phyloP scores from a whole-genome alignment of 2,888 invertebrate species.

The Tachina lurida region DNA sequence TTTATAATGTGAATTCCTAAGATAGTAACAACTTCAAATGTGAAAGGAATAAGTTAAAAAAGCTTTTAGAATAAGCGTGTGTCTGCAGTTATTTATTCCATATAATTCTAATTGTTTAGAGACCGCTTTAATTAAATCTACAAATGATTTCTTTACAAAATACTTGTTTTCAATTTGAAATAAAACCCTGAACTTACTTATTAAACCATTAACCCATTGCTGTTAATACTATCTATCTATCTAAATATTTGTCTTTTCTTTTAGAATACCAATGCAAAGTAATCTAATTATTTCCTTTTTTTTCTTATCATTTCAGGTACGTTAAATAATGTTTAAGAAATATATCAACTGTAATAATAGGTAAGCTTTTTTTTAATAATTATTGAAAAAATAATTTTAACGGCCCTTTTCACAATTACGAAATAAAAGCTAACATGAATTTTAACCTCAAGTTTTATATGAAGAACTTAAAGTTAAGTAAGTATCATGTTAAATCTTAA shows the following conservation, averaged over 20 bases:
- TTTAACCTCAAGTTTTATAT: too few species aligned
- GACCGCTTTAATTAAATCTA: slow-evolving; percentile 15
- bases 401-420: too few species aligned
- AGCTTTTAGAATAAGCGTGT: too few species aligned
- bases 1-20: too few species aligned
- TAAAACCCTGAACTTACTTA: slow-evolving; percentile 30
- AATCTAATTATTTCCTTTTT: neutral
- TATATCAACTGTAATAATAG: neutral
- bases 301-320: slow-evolving; percentile 1
- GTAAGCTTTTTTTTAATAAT: neutral
- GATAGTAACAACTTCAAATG: too few species aligned
- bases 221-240: neutral
- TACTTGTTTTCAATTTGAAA: slow-evolving; percentile 19
- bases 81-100: too few species aligned
- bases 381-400: too few species aligned
- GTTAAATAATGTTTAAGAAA: neutral
- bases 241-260: neutral
- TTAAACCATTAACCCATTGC: slow-evolving; percentile 10
- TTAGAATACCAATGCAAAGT: neutral
- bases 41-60: too few species aligned
- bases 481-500: too few species aligned
- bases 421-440: too few species aligned
- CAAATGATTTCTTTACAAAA: neutral
- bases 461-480: too few species aligned
- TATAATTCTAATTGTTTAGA: neutral